Conservation (phyloP, 2,797 vertebrate species). For the Lacerta bilineata region DNA sequence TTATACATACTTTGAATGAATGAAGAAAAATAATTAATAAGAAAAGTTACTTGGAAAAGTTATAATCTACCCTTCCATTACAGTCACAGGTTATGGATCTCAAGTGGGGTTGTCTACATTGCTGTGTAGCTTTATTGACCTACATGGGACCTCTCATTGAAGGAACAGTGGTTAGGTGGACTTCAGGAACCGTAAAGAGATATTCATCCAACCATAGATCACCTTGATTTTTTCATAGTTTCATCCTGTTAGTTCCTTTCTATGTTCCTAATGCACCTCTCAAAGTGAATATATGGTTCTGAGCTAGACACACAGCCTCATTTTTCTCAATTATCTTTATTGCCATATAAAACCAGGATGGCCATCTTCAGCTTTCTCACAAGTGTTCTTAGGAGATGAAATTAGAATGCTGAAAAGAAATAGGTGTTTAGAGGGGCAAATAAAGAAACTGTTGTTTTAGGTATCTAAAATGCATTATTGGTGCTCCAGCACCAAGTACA, state of each 20-base stretch:
- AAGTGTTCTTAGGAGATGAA: constrained; percentile 7
- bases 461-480: not conserved
- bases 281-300: constrained; percentile 14
- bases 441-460: constrained; percentile 17
- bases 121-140: not conserved
- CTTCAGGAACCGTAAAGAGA: not conserved
- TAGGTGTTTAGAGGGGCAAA: constrained; percentile 11
- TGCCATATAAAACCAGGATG: constrained; percentile 6
- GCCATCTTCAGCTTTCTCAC: constrained; percentile 8
- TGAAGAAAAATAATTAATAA: not conserved
- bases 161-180: no score
- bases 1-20: not conserved
- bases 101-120: not conserved
- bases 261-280: not conserved
- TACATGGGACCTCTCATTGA: not conserved
- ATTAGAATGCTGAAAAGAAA: constrained; percentile 15
- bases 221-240: constrained; percentile 3
- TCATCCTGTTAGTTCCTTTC: not conserved
- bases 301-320: constrained; percentile 6
- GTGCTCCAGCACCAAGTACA: not conserved
- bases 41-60: not conserved
- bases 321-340: constrained; percentile 38
- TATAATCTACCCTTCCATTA: not conserved
- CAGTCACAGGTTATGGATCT: not conserved
- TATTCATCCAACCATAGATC: no score